Percentiles rank a stretch among this genome's conserved stretches.
Evolutionary conservation across 2,888 invertebrate genomes (phyloP).

Genomic region (Pollenia griseotomentosa): DNA sequence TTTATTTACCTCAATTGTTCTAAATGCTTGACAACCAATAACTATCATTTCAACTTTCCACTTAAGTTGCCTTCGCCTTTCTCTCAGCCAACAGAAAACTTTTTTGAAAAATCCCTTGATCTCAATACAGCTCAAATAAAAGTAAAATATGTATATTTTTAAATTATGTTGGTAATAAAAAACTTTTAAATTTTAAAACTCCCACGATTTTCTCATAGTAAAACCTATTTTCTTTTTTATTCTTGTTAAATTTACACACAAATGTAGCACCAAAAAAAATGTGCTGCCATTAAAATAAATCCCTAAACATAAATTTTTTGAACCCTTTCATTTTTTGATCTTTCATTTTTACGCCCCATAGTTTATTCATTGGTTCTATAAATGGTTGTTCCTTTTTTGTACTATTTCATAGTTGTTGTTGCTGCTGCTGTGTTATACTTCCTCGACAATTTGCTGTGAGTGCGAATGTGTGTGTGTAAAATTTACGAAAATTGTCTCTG

Average conservation of each 20-base stretch:
- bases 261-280: neutral
- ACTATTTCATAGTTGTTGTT: constrained; percentile 13
- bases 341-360: constrained; percentile 68
- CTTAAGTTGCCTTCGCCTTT: no score
- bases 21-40: no score
- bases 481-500: constrained; percentile 56
- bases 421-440: neutral
- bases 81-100: neutral
- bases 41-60: no score
- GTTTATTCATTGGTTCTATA: constrained; percentile 65
- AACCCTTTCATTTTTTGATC: constrained; percentile 64
- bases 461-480: neutral
- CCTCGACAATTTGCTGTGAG: neutral
- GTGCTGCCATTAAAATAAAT: constrained; percentile 63
- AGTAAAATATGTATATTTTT: no score
- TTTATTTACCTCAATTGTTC: no score
- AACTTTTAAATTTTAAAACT: constrained; percentile 20
- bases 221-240: neutral
- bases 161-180: neutral
- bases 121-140: no score
- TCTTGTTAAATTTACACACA: constrained; percentile 22
- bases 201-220: constrained; percentile 15
- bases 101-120: neutral
- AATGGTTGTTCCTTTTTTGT: constrained; percentile 10
- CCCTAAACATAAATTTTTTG: constrained; percentile 57